These are phyloP conservation scores for Himalopsyche kuldschensis DNA, from an alignment of 2,888 invertebrate genomes.

Conservation along the genomic window DNA sequence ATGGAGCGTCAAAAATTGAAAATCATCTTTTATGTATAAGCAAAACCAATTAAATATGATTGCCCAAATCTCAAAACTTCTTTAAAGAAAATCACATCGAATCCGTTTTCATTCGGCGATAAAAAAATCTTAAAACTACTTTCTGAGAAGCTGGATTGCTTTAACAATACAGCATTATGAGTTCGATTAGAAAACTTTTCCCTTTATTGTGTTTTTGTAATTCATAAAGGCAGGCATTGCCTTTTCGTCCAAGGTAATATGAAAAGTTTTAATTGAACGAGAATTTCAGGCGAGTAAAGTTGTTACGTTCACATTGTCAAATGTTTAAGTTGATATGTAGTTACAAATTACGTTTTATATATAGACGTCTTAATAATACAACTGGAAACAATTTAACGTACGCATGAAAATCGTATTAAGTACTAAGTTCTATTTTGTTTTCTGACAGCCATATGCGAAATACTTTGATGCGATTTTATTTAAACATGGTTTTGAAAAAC, in stretches of 20 bases:
- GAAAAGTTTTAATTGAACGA: conserved; percentile 38
- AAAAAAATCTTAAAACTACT: neutral
- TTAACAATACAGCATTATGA: conserved; percentile 14
- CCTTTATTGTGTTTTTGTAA: conserved; percentile 30
- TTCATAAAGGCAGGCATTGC: conserved; percentile 23
- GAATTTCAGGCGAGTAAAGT: conserved; percentile 11
- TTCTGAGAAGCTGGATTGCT: neutral
- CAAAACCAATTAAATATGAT: no score
- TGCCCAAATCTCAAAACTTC: no score
- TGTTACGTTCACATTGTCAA: neutral
- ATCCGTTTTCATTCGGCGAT: neutral
- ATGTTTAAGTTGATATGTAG: neutral
- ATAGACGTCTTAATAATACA: no score
- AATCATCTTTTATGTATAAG: no score
- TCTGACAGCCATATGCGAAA: no score
- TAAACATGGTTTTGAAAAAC: no score
- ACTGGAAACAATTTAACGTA: no score
- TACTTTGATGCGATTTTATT: no score
- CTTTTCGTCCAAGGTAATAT: conserved; percentile 29
- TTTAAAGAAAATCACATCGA: neutral
- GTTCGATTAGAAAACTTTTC: conserved; percentile 37
- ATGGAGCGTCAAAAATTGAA: no score
- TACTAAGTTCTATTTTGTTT: no score
- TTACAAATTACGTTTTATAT: neutral
- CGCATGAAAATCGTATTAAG: no score